A percentile compares a stretch with the other conserved stretches of the same genome.
phyloP scores from a whole-genome alignment of 1,140 invertebrate genomes.

The Mylabris phalerata region DNA sequence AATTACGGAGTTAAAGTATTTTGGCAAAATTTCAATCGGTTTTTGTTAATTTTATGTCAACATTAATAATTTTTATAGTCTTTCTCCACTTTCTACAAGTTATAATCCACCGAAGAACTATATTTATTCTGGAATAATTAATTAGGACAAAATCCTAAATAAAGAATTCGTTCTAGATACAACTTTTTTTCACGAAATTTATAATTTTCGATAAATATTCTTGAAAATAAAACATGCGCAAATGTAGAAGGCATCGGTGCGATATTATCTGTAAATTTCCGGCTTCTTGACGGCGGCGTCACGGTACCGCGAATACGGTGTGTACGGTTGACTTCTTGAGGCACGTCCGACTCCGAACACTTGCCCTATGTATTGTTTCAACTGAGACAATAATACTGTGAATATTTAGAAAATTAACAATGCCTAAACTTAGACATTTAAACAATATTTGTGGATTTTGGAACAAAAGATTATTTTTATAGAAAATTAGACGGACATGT shows the following conservation, averaged over 20 bases:
- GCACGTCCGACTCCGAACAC: conserved; percentile 15
- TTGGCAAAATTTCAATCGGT: no score
- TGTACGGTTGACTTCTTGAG: conserved; percentile 15
- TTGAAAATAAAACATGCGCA: conserved; percentile 1
- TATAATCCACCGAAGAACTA: no score
- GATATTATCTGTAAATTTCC: conserved; percentile 14
- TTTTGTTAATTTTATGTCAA: no score
- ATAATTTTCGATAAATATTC: no score
- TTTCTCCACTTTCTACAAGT: no score
- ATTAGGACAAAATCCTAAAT: no score
- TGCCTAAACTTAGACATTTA: conserved; percentile 9
- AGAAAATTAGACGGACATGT: no score
- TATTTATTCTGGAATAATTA: no score
- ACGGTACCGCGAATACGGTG: conserved; percentile 13
- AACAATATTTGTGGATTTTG: conserved; percentile 13
- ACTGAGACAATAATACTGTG: conserved; percentile 15
- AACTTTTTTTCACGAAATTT: no score
- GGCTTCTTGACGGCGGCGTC: conserved; percentile 13
- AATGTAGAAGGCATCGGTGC: conserved; percentile 5
- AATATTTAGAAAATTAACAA: conserved; percentile 12
- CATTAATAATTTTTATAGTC: no score
- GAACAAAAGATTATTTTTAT: conserved; percentile 12
- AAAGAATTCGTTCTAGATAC: no score
- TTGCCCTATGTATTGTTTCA: conserved; percentile 13
- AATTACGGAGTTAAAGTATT: no score